Conservation (phyloP, 2,113 vertebrate species). For the Hypanus sabinus region DNA sequence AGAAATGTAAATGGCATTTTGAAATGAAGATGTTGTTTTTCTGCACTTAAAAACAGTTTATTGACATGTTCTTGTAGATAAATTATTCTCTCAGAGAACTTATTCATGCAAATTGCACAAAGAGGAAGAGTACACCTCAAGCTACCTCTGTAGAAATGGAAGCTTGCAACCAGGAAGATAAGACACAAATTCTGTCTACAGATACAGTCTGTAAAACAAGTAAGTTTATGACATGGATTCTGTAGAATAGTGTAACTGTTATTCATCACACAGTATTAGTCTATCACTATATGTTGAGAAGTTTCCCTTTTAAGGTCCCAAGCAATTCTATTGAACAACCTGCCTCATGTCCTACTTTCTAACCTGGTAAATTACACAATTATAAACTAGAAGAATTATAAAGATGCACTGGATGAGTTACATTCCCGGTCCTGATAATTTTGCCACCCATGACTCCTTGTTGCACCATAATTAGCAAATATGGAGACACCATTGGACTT, state of each 20-base stretch:
- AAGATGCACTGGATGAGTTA: slow-evolving; percentile 25
- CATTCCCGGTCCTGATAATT: slow-evolving; percentile 27
- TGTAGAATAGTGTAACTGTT: slow-evolving; percentile 31
- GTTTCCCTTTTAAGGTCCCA: slow-evolving; percentile 10
- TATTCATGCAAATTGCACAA: slow-evolving; percentile 94
- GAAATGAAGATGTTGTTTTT: slow-evolving; percentile 26
- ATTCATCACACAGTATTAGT: slow-evolving; percentile 21
- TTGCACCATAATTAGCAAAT: background rate
- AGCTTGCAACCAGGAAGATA: slow-evolving; percentile 35
- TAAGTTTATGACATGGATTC: slow-evolving; percentile 24
- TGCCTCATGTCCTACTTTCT: slow-evolving; percentile 25
- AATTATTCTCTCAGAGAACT: slow-evolving; percentile 84
- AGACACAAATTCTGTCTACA: slow-evolving; percentile 30
- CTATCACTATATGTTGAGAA: slow-evolving; percentile 20
- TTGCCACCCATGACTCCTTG: slow-evolving; percentile 2
- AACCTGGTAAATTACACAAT: slow-evolving; percentile 23
- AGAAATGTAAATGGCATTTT: background rate
- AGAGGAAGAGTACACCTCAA: slow-evolving; percentile 70
- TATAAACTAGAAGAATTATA: slow-evolving; percentile 29
- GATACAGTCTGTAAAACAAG: slow-evolving; percentile 26
- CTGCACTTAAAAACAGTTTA: slow-evolving; percentile 64
- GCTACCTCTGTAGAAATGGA: slow-evolving; percentile 45
- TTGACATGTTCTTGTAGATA: slow-evolving; percentile 35
- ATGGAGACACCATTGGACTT: slow-evolving; percentile 7
- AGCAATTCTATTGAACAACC: background rate